These are phyloP conservation scores for Matsumyia berberina DNA, from an alignment of 2,888 invertebrate genomes.

Conservation along the genomic window DNA sequence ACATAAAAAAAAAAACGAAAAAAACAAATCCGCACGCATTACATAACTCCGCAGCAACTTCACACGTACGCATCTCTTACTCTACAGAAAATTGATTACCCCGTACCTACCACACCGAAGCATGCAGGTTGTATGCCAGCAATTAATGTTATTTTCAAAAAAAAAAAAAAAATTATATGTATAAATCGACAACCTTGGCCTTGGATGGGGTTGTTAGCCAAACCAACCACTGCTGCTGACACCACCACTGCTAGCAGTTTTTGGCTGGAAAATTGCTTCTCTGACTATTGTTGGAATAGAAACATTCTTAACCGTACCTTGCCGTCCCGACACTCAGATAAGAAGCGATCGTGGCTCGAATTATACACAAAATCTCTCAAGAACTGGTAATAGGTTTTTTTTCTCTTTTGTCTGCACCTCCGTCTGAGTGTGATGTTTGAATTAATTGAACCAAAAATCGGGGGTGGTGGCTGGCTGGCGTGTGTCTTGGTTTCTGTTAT, in stretches of 20 bases:
- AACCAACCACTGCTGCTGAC: slow-evolving; percentile 27
- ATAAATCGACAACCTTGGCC: slow-evolving; percentile 61
- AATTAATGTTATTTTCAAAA: slow-evolving; percentile 58
- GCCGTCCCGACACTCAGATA: slow-evolving; percentile 9
- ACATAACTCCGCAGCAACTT: slow-evolving; percentile 13
- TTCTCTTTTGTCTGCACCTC: background rate
- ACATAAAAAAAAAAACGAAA: background rate
- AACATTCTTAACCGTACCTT: slow-evolving; percentile 13
- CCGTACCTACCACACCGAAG: slow-evolving; percentile 9
- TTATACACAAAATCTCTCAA: slow-evolving; percentile 1
- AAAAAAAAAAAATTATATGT: slow-evolving; percentile 20
- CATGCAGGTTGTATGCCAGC: slow-evolving; percentile 36
- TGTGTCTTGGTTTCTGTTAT: background rate
- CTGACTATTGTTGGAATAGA: background rate
- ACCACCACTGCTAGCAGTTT: background rate
- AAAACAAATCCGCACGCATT: slow-evolving; percentile 35
- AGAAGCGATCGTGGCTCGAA: slow-evolving; percentile 31
- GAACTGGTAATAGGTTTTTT: background rate
- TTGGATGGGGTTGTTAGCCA: slow-evolving; percentile 71
- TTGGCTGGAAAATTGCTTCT: slow-evolving; percentile 38
- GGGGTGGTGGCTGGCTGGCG: no score
- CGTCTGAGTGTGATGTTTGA: no score
- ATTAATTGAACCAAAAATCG: no score
- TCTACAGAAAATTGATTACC: slow-evolving; percentile 51
- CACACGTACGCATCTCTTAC: slow-evolving; percentile 49